phyloP scores from a whole-genome alignment of 2,113 vertebrate species.

The Phylloscopus trochiloides region DNA sequence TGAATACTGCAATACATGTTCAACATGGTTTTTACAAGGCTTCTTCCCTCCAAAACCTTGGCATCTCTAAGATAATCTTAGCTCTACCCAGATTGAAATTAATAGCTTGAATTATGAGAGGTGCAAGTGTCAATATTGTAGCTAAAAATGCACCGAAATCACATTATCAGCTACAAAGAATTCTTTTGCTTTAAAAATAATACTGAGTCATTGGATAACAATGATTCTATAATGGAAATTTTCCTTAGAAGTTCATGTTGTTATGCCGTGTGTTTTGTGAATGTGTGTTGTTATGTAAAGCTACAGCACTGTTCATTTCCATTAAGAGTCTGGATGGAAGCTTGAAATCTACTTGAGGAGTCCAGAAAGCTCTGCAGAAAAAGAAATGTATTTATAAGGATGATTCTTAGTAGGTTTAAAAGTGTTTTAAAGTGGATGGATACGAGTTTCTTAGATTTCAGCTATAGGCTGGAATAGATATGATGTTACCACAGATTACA shows the following conservation, averaged over 20 bases:
- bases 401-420: background rate
- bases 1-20: background rate
- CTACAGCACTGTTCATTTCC: background rate
- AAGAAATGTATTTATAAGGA: background rate
- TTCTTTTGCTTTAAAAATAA: background rate
- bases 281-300: background rate
- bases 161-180: background rate
- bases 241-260: background rate
- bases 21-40: accelerated
- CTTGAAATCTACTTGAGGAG: background rate
- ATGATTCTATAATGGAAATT: background rate
- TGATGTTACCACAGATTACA: background rate
- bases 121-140: background rate
- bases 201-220: background rate
- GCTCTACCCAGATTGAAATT: background rate
- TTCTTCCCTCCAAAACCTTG: background rate
- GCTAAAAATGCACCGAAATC: background rate
- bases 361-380: background rate
- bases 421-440: background rate
- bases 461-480: background rate
- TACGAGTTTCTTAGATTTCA: background rate
- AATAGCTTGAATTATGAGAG: background rate
- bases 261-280: background rate
- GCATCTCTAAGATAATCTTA: background rate
- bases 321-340: background rate